phyloP scores from a whole-genome alignment of 30 jellyfish, hydroid and myxozoan genomes.

The Turritopsis dohrnii region DNA sequence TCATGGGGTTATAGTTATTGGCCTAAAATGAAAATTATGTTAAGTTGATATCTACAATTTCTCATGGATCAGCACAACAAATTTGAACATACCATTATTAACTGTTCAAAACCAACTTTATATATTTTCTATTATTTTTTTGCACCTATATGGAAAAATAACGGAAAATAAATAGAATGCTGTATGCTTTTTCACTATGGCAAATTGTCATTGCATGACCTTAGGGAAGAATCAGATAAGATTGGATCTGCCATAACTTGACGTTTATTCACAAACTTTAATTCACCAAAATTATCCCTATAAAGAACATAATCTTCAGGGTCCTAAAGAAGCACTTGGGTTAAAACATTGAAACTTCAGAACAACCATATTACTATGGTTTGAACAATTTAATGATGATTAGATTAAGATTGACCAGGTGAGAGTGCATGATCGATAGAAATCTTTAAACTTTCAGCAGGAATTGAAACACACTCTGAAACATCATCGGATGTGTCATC shows the following conservation, averaged over 20 bases:
- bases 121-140: no score
- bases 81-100: neutral
- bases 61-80: neutral
- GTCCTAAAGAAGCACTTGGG: no score
- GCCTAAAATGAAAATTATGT: neutral
- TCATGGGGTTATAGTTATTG: conserved; percentile 11
- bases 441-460: neutral
- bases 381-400: neutral
- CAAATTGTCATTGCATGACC: no score
- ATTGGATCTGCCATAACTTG: no score
- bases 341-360: neutral
- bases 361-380: neutral
- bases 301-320: no score
- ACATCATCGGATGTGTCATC: neutral
- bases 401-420: neutral
- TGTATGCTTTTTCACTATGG: no score
- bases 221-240: no score
- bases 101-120: neutral
- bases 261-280: no score
- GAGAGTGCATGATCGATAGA: neutral
- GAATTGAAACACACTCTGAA: conserved; percentile 12
- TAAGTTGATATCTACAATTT: neutral
- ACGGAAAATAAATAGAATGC: neutral
- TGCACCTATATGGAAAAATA: neutral
- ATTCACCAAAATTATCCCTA: no score